Conservation (phyloP, 1,140 invertebrate genomes). For the Zaprionus inermis region DNA sequence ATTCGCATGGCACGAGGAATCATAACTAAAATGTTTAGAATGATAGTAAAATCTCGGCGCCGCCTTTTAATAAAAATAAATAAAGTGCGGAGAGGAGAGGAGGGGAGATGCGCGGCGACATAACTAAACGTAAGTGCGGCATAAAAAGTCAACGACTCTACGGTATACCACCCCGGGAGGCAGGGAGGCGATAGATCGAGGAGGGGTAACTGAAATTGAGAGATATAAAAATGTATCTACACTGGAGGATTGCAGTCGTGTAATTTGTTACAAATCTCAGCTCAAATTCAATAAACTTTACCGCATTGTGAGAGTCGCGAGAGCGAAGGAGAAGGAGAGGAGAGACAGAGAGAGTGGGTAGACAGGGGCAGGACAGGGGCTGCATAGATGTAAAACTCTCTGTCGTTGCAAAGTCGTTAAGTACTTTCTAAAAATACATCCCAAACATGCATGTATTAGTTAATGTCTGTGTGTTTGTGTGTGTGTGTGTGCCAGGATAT, state of each 20-base stretch:
- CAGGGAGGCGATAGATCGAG: not conserved
- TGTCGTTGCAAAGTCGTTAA: constrained; percentile 69
- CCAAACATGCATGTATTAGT: constrained; percentile 59
- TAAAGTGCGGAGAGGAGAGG: not conserved
- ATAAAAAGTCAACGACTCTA: constrained; percentile 50
- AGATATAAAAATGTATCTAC: constrained; percentile 59
- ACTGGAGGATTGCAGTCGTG: constrained; percentile 62
- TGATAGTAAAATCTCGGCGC: constrained; percentile 46
- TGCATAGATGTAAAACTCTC: constrained; percentile 22
- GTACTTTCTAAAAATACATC: constrained; percentile 77
- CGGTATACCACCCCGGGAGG: not conserved
- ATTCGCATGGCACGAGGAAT: constrained; percentile 17
- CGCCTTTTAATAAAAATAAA: constrained; percentile 38
- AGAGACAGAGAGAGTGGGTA: not conserved
- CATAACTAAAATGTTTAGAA: constrained; percentile 22
- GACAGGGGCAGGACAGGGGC: not conserved
- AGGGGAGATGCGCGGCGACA: constrained; percentile 14
- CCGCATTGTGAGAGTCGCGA: constrained; percentile 60
- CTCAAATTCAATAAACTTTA: constrained; percentile 77
- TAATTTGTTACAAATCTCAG: constrained; percentile 79
- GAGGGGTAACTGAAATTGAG: constrained; percentile 29
- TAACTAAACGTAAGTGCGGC: constrained; percentile 50
- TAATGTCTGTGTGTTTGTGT: constrained; percentile 38
- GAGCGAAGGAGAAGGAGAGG: not conserved
- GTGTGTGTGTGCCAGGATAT: constrained; percentile 46